phyloP scores from a whole-genome alignment of 2,113 vertebrate species.

The Hiodon alosoides region DNA sequence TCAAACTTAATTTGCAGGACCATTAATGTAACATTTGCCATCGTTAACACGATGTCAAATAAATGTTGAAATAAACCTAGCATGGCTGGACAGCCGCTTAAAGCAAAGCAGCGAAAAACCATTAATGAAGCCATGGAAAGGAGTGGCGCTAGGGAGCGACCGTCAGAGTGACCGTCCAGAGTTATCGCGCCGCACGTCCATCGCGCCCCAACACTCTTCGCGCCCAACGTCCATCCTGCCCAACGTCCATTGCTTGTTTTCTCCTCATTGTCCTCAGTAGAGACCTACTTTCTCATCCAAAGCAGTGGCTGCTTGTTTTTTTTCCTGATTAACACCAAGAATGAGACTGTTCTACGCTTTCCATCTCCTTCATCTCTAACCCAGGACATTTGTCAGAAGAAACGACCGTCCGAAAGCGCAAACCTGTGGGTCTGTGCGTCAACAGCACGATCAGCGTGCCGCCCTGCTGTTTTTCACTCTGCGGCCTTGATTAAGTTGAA shows the following conservation, averaged over 20 bases:
- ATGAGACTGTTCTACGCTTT: not conserved
- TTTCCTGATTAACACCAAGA: not conserved
- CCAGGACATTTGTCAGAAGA: conserved; percentile 2
- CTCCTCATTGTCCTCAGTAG: conserved; percentile 16
- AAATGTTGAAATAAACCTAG: not conserved
- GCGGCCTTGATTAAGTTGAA: not conserved
- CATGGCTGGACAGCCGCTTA: not conserved
- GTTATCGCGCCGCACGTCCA: conserved; percentile 8
- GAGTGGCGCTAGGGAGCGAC: conserved; percentile 15
- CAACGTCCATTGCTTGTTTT: conserved; percentile 18
- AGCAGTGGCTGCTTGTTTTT: not conserved
- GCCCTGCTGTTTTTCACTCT: not conserved
- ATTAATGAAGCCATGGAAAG: not conserved
- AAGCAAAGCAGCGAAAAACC: not conserved
- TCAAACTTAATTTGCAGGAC: not conserved
- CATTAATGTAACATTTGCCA: not conserved
- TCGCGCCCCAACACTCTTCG: not conserved
- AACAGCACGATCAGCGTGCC: not conserved
- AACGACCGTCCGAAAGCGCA: not conserved
- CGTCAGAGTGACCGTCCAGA: conserved; percentile 36
- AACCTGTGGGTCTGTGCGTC: not conserved
- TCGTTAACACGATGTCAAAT: not conserved
- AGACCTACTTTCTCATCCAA: not conserved
- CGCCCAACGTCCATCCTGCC: conserved; percentile 9
- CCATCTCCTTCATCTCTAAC: conserved; percentile 7